These are phyloP conservation scores for Macrophya alboannulata DNA, from an alignment of 2,888 invertebrate species.

Conservation along the genomic window DNA sequence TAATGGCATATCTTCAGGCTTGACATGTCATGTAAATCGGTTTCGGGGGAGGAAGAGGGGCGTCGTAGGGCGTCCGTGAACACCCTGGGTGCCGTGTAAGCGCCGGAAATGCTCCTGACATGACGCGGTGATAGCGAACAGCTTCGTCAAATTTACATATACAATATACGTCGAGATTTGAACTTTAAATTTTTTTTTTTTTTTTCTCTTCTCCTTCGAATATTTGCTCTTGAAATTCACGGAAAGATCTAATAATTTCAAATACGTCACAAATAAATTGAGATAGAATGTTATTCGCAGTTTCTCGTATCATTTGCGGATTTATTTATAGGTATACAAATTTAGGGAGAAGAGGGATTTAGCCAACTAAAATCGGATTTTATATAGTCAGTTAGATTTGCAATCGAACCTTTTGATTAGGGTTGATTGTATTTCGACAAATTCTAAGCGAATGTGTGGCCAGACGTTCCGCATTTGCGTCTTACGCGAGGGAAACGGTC, in stretches of 20 bases:
- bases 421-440: neutral
- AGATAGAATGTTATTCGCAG: neutral
- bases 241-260: neutral
- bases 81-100: constrained; percentile 24
- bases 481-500: constrained; percentile 5
- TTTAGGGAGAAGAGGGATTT: neutral
- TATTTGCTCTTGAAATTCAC: neutral
- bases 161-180: neutral
- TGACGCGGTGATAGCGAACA: neutral
- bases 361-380: neutral
- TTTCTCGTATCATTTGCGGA: neutral
- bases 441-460: neutral
- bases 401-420: neutral
- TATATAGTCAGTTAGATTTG: neutral
- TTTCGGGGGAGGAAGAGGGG: neutral
- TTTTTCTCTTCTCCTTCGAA: neutral
- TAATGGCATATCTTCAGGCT: constrained; percentile 43
- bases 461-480: constrained; percentile 7
- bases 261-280: too few relatives aligned
- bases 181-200: neutral
- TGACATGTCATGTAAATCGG: constrained; percentile 50
- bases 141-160: constrained; percentile 16
- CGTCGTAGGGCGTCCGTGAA: constrained; percentile 15
- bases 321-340: neutral
- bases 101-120: constrained; percentile 44